These are phyloP conservation scores for Chamaetylas fuelleborni DNA, from an alignment of 2,113 vertebrate genomes.

Conservation along the genomic window DNA sequence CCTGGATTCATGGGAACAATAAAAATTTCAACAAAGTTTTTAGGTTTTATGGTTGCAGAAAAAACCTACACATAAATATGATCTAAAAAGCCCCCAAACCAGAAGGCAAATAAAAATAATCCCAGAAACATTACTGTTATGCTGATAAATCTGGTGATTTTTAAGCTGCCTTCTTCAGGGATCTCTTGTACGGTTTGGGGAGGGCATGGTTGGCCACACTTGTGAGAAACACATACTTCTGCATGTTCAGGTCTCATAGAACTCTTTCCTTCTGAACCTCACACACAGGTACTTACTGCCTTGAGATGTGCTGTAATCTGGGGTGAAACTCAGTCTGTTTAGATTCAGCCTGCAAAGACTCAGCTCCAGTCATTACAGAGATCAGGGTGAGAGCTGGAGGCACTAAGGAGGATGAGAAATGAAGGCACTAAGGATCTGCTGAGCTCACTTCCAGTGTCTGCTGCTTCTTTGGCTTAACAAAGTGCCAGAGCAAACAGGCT, in stretches of 20 bases:
- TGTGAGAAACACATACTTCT: neutral
- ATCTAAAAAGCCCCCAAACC: slow-evolving; percentile 10
- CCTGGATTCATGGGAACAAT: slow-evolving; percentile 29
- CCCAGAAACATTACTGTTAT: neutral
- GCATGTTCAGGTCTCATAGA: neutral
- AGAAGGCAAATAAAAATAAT: slow-evolving; percentile 62
- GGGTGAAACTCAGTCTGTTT: neutral
- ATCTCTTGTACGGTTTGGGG: neutral
- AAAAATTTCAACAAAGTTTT: slow-evolving; percentile 31
- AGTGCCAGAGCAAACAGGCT: neutral
- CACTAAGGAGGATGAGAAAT: neutral
- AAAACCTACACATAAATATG: neutral
- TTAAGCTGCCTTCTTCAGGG: neutral
- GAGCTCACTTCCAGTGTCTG: neutral
- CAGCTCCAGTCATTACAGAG: neutral
- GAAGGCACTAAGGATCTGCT: neutral
- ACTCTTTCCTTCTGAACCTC: no score
- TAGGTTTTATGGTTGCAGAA: slow-evolving; percentile 33
- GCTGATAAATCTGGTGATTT: slow-evolving; percentile 2
- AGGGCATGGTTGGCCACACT: neutral
- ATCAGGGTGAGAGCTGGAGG: neutral
- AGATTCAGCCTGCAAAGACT: neutral
- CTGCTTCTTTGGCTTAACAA: neutral
- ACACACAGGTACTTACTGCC: neutral
- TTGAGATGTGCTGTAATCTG: neutral